These are phyloP conservation scores for Trypoxylus dichotomus DNA, from an alignment of 1,140 invertebrate species.

Conservation along the genomic window DNA sequence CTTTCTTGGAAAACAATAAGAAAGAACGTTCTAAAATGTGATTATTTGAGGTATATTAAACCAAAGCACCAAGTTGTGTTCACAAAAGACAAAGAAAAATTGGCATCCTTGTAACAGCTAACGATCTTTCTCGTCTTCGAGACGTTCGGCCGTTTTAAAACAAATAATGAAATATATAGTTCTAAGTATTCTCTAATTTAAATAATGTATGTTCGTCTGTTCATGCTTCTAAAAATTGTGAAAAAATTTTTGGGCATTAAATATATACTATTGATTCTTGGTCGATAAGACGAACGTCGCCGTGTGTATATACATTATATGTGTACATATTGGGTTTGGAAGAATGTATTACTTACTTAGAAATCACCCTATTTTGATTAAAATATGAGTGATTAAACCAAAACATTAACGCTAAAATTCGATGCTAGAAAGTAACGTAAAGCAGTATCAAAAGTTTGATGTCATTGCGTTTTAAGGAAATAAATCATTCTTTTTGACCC, in stretches of 20 bases:
- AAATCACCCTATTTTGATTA: no score
- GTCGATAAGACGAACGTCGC: neutral
- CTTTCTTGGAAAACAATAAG: neutral
- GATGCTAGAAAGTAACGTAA: no score
- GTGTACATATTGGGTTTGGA: neutral
- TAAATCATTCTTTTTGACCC: neutral
- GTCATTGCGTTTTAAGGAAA: neutral
- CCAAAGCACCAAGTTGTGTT: conserved; percentile 29
- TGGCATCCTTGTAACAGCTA: neutral
- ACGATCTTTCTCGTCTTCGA: conserved; percentile 7
- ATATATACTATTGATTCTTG: neutral
- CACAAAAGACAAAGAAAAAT: conserved; percentile 19
- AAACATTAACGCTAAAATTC: no score
- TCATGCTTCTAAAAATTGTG: neutral
- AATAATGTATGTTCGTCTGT: neutral
- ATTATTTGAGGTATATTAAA: conserved; percentile 23
- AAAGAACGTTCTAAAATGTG: neutral
- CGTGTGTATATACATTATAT: neutral
- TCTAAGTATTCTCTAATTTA: conserved; percentile 4
- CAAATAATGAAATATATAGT: neutral
- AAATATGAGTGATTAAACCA: no score
- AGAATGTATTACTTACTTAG: neutral
- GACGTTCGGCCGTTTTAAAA: conserved; percentile 9
- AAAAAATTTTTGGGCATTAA: conserved; percentile 7
- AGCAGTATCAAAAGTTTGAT: no score